These are phyloP conservation scores for Caenorhabditis inopinata DNA, from an alignment of 1,140 invertebrate species.

Conservation along the genomic window DNA sequence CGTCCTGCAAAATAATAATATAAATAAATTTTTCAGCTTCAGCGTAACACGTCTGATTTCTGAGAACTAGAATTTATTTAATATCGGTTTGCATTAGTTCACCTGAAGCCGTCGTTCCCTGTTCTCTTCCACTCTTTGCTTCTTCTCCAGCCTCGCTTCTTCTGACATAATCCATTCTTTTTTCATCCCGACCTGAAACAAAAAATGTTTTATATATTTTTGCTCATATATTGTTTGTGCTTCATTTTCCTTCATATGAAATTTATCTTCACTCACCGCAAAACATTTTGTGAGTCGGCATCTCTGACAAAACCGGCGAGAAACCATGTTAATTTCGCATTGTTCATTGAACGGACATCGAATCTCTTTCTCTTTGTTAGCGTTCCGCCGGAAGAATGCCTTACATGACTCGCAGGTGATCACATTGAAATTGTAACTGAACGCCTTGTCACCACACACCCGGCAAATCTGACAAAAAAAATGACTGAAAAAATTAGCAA, in stretches of 20 bases:
- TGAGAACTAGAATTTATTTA: too few species aligned
- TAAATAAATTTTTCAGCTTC: neutral
- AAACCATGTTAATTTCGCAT: slow-evolving; percentile 88
- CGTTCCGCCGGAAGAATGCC: slow-evolving; percentile 93
- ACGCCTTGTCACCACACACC: slow-evolving; percentile 85
- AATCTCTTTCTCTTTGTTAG: slow-evolving; percentile 83
- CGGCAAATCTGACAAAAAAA: slow-evolving; percentile 71
- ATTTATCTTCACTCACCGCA: slow-evolving; percentile 60
- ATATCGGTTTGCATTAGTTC: too few species aligned
- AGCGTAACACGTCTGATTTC: neutral
- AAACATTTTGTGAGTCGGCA: slow-evolving; percentile 91
- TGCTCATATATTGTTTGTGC: neutral
- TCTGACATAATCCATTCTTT: slow-evolving; percentile 97
- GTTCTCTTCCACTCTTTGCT: slow-evolving; percentile 88
- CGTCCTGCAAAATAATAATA: neutral
- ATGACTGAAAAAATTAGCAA: neutral
- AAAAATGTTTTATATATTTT: neutral
- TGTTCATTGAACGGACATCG: slow-evolving; percentile 89
- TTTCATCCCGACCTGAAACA: slow-evolving; percentile 88
- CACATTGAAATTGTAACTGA: slow-evolving; percentile 97
- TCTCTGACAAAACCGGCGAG: slow-evolving; percentile 90
- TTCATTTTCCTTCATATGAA: neutral
- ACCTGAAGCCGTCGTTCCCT: slow-evolving; percentile 67
- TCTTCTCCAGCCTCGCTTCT: slow-evolving; percentile 85
- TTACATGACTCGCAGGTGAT: slow-evolving; percentile 97